phyloP scores from a whole-genome alignment of 2,113 vertebrate species.

The Oncorhynchus gorbuscha region DNA sequence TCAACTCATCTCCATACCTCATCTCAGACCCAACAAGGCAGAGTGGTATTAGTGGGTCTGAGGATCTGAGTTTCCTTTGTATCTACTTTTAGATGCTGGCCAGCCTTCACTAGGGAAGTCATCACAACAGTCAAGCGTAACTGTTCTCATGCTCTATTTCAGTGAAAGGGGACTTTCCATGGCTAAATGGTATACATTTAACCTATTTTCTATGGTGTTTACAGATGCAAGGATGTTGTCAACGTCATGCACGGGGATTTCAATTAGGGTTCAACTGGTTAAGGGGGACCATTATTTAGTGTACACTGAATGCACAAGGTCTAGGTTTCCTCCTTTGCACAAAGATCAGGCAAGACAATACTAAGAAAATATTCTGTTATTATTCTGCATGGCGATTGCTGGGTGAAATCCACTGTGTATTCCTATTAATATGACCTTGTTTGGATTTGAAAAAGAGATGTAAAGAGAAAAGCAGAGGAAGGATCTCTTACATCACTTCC shows the following conservation, averaged over 20 bases:
- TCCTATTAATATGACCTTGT: background rate
- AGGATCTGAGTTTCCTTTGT: slow-evolving; percentile 2
- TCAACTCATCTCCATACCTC: slow-evolving; percentile 8
- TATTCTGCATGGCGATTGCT: background rate
- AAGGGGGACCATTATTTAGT: background rate
- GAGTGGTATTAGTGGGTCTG: slow-evolving; percentile 4
- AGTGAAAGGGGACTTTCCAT: slow-evolving; percentile 49
- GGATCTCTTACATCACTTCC: slow-evolving; percentile 18
- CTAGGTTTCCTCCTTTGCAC: background rate
- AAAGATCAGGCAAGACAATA: background rate
- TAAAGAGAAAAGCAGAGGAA: background rate
- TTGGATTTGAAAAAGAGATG: too few species aligned
- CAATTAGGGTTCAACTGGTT: background rate
- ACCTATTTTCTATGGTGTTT: slow-evolving; percentile 6
- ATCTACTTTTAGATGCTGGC: slow-evolving; percentile 46
- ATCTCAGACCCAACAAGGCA: slow-evolving; percentile 31
- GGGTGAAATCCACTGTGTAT: background rate
- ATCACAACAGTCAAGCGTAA: slow-evolving; percentile 33
- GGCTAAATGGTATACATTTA: slow-evolving; percentile 8
- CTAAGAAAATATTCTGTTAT: background rate
- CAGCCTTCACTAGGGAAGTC: slow-evolving; percentile 51
- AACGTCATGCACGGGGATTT: background rate
- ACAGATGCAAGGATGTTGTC: background rate
- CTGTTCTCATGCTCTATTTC: slow-evolving; percentile 49
- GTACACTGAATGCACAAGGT: background rate